Percentiles rank a stretch among this genome's conserved stretches.
Evolutionary conservation across 2,113 vertebrate genomes (phyloP).

Genomic region (Psilopsiagon aurifrons): DNA sequence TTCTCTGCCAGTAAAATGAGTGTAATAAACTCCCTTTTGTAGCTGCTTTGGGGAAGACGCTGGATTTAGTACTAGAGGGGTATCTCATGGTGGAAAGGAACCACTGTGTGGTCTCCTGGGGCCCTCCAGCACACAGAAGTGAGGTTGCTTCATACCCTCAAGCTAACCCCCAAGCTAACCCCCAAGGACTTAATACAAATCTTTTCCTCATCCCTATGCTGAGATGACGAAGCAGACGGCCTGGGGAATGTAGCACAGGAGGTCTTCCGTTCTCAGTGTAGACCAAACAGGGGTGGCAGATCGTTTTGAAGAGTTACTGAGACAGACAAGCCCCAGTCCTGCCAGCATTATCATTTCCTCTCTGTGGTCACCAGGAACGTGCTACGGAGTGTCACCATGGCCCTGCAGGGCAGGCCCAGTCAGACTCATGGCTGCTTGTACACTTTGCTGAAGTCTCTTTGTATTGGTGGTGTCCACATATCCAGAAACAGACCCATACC

Average conservation of each 20-base stretch:
- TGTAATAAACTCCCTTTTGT: background rate
- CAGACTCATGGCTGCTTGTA: accelerated
- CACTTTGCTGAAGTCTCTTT: background rate
- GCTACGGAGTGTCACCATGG: background rate
- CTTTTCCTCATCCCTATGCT: background rate
- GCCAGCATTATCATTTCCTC: background rate
- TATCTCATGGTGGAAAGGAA: background rate
- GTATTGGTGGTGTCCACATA: background rate
- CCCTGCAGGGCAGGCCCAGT: background rate
- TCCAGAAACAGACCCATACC: background rate
- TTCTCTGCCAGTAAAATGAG: background rate
- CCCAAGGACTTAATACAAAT: background rate
- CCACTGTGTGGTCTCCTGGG: background rate
- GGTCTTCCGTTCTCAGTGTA: background rate
- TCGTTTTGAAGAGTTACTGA: background rate
- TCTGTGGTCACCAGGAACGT: accelerated
- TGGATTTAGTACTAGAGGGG: background rate
- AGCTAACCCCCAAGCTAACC: background rate
- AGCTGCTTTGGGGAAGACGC: background rate
- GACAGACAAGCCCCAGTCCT: background rate
- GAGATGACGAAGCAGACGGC: background rate
- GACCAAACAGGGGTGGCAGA: background rate
- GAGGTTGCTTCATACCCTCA: background rate
- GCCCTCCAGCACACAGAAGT: background rate
- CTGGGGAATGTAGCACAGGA: background rate